Conservation (phyloP, 1,140 invertebrate genomes). For the Propsilocerus akamusi region DNA sequence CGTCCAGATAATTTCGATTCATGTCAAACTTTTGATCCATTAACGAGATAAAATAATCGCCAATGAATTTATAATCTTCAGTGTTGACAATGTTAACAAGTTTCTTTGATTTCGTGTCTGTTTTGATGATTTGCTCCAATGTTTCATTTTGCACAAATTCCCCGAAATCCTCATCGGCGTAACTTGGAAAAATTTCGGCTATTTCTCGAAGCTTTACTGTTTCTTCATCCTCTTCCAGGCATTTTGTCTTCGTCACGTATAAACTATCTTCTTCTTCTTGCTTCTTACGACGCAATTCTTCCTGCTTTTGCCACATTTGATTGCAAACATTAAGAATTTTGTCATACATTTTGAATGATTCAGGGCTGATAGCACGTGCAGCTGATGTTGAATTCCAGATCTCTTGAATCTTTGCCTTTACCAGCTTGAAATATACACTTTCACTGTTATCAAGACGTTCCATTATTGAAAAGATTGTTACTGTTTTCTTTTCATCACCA, state of each 20-base stretch:
- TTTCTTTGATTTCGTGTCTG: slow-evolving; percentile 8
- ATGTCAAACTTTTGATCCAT: slow-evolving; percentile 10
- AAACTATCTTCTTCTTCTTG: slow-evolving; percentile 59
- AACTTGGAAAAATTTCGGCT: slow-evolving; percentile 54
- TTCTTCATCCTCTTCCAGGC: slow-evolving; percentile 49
- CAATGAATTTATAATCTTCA: slow-evolving; percentile 17
- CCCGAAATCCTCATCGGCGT: slow-evolving; percentile 43
- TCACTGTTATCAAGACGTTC: neutral
- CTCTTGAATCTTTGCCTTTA: slow-evolving; percentile 46
- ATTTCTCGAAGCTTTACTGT: slow-evolving; percentile 51
- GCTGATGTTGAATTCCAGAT: slow-evolving; percentile 26
- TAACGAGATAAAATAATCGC: slow-evolving; percentile 15
- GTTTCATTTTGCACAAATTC: slow-evolving; percentile 32
- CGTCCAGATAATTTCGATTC: slow-evolving; percentile 8
- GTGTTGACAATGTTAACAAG: neutral
- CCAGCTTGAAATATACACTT: slow-evolving; percentile 27
- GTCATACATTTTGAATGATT: slow-evolving; percentile 29
- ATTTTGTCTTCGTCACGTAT: slow-evolving; percentile 56
- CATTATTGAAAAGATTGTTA: neutral
- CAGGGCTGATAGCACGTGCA: slow-evolving; percentile 21
- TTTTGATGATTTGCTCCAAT: slow-evolving; percentile 20
- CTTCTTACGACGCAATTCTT: slow-evolving; percentile 42
- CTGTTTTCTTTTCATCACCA: neutral
- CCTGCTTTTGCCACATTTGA: slow-evolving; percentile 52
- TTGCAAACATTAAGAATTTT: slow-evolving; percentile 38